Evolutionary conservation across 2,113 vertebrate species (phyloP), one percentile per base, ranked within the genome.

Genomic region (Hydropotes inermis): DNA sequence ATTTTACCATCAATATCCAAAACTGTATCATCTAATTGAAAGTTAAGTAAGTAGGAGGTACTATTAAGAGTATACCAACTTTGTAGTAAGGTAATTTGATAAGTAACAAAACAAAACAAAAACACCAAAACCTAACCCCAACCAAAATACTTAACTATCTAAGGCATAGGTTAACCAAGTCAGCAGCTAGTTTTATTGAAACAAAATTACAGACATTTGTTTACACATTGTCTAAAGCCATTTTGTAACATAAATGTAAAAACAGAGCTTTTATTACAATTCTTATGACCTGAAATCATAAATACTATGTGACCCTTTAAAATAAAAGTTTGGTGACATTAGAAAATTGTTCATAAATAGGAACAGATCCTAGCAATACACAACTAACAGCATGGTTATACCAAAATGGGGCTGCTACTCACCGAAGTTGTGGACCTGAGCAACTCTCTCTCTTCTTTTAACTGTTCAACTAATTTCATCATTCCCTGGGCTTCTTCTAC

Each of bases 401-500:
- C 57, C 78, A 84, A 81, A 93, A 93, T 54, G 28, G 83, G 21
- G 10, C 2, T 94, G 47, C 86, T 87, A 99, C 99, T 99, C 98
- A 99, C 99, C 55, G 99, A 99, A 89, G 99, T 99, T 78, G 99
- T 99, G 85, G 99, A 99, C 89, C 99, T 99, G 85, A 99, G 99
- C 94, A 99, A 98, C 94, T 99, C 99, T 96, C 99, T 98, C 89
- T 99, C 99, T 79, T 99, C 99, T 98, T 99, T 99, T 93, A 99
- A 98, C 98, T 99, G 99, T 98, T 99, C 99, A 97, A 99, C 99
- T 61, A 99, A 99, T 98, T 99, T 99, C 99, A 99, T 99, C 99
- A 99, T 99, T 96, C 99, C 99, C 98, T 99, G 99, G 95, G 99
- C 99, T 97, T 99, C 99, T 98, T 99, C 99, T 96, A 99, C 99